phyloP scores from a whole-genome alignment of 2,797 vertebrate genomes.

The Cottoperca gobio region DNA sequence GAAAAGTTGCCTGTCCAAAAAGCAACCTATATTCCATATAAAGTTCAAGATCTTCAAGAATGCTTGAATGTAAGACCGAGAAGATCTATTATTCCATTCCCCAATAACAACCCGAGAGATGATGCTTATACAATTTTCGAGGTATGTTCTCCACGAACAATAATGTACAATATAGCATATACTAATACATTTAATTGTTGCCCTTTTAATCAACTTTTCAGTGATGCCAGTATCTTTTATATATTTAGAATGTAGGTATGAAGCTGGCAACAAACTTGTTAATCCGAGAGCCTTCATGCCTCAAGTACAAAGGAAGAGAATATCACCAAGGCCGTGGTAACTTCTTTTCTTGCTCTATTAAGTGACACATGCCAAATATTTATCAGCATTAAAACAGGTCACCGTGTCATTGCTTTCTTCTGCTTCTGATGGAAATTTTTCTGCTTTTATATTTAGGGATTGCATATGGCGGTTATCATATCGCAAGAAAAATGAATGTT shows the following conservation, averaged over 20 bases:
- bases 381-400: not conserved
- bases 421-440: not conserved
- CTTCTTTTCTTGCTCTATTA: not conserved
- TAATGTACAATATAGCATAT: too few species aligned
- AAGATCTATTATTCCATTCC: conserved; percentile 4
- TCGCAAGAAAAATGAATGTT: too few species aligned
- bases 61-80: conserved; percentile 64
- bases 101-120: not conserved
- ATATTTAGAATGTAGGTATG: conserved; percentile 73
- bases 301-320: conserved; percentile 57
- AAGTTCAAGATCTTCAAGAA: conserved; percentile 11
- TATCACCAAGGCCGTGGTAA: conserved; percentile 30
- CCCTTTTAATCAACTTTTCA: not conserved
- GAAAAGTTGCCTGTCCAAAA: conserved; percentile 49
- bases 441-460: not conserved
- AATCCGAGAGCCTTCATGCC: conserved; percentile 60
- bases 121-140: conserved; percentile 60
- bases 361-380: not conserved
- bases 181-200: not conserved
- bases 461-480: too few species aligned
- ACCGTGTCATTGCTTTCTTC: not conserved
- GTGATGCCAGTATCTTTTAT: not conserved
- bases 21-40: conserved; percentile 12
- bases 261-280: conserved; percentile 79
- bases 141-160: conserved; percentile 32